Conservation (phyloP, 2,888 invertebrate species). For the Zaprionus lineosus region DNA sequence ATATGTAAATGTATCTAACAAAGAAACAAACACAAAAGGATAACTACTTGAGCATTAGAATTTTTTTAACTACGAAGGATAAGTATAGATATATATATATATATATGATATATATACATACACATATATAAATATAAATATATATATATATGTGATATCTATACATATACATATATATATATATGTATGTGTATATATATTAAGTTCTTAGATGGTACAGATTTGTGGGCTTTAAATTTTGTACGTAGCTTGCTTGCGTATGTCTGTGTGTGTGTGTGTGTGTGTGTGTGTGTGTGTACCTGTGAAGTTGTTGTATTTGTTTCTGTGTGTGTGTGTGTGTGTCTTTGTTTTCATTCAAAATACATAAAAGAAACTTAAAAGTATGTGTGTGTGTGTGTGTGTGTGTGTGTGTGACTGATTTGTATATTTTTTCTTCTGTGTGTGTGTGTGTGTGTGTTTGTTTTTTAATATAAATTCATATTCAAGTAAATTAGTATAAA, state of each 20-base stretch:
- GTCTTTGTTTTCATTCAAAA: slow-evolving; percentile 14
- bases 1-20: no score
- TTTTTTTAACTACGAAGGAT: not conserved
- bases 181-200: slow-evolving; percentile 7
- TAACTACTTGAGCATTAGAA: not conserved
- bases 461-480: not conserved
- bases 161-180: slow-evolving; percentile 1
- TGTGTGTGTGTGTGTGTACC: slow-evolving; percentile 36
- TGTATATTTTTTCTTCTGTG: no score
- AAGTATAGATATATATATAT: slow-evolving; percentile 3
- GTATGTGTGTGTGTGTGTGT: slow-evolving; percentile 9
- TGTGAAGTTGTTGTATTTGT: slow-evolving; percentile 18
- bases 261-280: slow-evolving; percentile 37
- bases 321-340: slow-evolving; percentile 6
- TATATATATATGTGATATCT: not conserved
- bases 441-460: slow-evolving; percentile 4
- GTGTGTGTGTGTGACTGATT: slow-evolving; percentile 15
- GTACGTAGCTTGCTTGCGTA: slow-evolving; percentile 54
- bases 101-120: slow-evolving; percentile 21
- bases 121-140: slow-evolving; percentile 11
- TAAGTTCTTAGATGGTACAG: slow-evolving; percentile 23
- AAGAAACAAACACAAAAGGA: slow-evolving; percentile 8
- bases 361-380: no score
- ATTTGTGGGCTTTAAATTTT: slow-evolving; percentile 42
- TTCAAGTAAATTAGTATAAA: no score